Evolutionary conservation across 2,113 vertebrate genomes (phyloP).

Genomic region (Oreochromis spilurus): DNA sequence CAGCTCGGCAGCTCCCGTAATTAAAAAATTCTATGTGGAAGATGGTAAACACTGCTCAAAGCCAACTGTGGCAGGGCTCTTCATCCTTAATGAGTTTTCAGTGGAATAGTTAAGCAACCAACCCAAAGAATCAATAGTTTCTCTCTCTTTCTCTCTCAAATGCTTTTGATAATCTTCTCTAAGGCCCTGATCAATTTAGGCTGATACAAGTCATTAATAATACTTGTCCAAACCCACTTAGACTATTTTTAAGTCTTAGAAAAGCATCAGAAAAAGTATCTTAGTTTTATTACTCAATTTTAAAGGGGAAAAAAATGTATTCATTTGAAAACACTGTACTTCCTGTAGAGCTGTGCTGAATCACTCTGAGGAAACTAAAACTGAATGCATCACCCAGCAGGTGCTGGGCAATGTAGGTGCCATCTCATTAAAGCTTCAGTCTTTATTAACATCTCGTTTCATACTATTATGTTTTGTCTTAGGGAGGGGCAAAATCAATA

Average conservation of each 20-base stretch:
- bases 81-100: constrained; percentile 72
- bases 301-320: background rate
- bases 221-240: constrained; percentile 43
- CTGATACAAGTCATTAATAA: constrained; percentile 67
- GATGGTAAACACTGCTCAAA: constrained; percentile 62
- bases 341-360: background rate
- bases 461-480: constrained; percentile 18
- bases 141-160: constrained; percentile 57
- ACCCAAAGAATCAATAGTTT: constrained; percentile 60
- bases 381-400: background rate
- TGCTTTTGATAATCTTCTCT: constrained; percentile 72
- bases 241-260: constrained; percentile 33
- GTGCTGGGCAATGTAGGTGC: constrained; percentile 3
- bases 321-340: background rate
- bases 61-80: constrained; percentile 57
- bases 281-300: constrained; percentile 1
- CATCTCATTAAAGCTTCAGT: constrained; percentile 39
- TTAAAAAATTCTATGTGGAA: constrained; percentile 63
- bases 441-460: constrained; percentile 52
- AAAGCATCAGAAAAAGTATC: constrained; percentile 28
- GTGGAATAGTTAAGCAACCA: constrained; percentile 61
- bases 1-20: constrained; percentile 51
- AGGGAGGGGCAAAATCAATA: constrained; percentile 50
- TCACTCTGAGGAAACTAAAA: background rate
- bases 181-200: constrained; percentile 65